These are phyloP conservation scores for Zalophus californianus DNA, from an alignment of 2,797 vertebrate species.

Conservation along the genomic window DNA sequence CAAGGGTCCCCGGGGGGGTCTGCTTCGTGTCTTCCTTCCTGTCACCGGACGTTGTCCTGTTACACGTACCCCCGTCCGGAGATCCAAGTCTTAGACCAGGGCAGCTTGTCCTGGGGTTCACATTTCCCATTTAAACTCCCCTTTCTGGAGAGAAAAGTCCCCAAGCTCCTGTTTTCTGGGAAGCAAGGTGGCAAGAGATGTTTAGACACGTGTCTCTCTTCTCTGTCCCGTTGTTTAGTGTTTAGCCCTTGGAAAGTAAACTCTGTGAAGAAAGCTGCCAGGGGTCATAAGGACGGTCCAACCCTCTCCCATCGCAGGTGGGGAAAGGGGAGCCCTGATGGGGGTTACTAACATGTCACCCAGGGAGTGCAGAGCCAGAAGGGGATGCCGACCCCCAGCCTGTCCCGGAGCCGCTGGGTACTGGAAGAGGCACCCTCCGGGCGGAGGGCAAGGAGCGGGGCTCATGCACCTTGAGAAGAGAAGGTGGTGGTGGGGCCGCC, in stretches of 20 bases:
- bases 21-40: fast-evolving
- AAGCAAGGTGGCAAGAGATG: fast-evolving
- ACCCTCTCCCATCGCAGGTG: fast-evolving
- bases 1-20: fast-evolving
- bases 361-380: background rate
- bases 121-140: background rate
- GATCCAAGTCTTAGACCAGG: background rate
- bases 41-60: fast-evolving
- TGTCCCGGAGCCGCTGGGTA: fast-evolving
- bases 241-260: background rate
- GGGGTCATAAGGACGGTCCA: fast-evolving
- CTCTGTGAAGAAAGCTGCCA: background rate
- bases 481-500: fast-evolving
- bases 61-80: fast-evolving
- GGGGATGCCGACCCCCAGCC: background rate
- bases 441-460: fast-evolving
- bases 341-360: fast-evolving
- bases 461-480: fast-evolving
- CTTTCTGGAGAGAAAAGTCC: background rate
- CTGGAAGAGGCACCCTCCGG: background rate
- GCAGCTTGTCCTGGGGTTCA: no score
- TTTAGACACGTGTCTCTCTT: fast-evolving
- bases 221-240: background rate
- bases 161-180: background rate
- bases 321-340: background rate